Percentiles rank a stretch among this genome's conserved stretches.
Conservation (phyloP, 2,113 vertebrate species). For the Formicarius rufipectus region DNA sequence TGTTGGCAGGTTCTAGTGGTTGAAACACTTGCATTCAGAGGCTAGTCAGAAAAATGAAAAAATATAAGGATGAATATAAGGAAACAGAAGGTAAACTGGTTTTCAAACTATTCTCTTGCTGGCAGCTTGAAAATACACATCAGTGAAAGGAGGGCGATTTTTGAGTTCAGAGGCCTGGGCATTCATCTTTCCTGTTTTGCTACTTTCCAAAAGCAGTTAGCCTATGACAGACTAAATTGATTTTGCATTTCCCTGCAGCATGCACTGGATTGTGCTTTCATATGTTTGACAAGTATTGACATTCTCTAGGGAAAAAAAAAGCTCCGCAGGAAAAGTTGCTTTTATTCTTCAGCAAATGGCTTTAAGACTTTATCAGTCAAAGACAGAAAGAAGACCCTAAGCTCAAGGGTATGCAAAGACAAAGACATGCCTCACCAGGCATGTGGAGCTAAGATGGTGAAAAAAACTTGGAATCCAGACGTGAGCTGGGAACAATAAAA, state of each 20-base stretch:
- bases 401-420: background rate
- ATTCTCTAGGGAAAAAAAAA: background rate
- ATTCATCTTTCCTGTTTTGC: background rate
- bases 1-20: background rate
- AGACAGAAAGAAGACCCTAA: background rate
- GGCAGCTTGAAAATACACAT: background rate
- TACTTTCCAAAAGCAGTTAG: background rate
- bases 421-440: background rate
- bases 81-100: background rate
- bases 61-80: background rate
- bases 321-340: background rate
- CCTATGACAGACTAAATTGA: background rate
- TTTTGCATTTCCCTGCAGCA: conserved; percentile 26
- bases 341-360: background rate
- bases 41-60: background rate
- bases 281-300: conserved; percentile 24
- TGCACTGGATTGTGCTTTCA: background rate
- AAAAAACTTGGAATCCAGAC: background rate
- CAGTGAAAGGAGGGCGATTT: background rate
- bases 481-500: background rate
- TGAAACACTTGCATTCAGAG: background rate
- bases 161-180: background rate
- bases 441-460: background rate
- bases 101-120: background rate
- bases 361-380: background rate